phyloP scores from a whole-genome alignment of 2,888 invertebrate species.

The Pristionchus fissidentatus region DNA sequence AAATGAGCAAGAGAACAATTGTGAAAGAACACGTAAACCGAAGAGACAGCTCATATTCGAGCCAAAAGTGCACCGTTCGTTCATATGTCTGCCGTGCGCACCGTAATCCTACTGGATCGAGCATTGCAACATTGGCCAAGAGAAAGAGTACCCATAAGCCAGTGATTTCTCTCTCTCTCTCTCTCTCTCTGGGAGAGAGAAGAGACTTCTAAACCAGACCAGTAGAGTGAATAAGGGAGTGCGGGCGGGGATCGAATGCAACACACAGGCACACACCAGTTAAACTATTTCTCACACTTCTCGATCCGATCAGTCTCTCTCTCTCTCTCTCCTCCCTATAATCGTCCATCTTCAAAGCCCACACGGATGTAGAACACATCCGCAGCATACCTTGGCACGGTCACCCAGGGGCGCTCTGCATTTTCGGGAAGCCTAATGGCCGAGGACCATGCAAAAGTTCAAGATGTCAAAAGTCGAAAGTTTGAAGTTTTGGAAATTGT shows the following conservation, averaged over 20 bases:
- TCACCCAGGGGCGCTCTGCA: too few relatives aligned
- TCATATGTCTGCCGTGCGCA: background rate
- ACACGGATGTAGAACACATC: background rate
- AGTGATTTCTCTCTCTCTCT: slow-evolving; percentile 19
- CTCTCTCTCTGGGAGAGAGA: too few relatives aligned
- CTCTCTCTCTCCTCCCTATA: too few relatives aligned
- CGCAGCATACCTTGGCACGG: too few relatives aligned
- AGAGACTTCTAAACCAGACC: slow-evolving; percentile 14
- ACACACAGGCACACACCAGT: slow-evolving; percentile 8
- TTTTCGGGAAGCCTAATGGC: too few relatives aligned
- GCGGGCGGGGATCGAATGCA: slow-evolving; percentile 21
- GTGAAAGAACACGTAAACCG: background rate
- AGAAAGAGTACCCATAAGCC: slow-evolving; percentile 13
- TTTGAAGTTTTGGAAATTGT: too few relatives aligned
- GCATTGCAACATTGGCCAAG: background rate
- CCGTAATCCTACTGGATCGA: background rate
- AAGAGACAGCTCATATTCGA: background rate
- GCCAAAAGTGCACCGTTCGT: background rate
- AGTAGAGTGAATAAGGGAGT: background rate
- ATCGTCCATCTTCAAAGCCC: slow-evolving; percentile 3
- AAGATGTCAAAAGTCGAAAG: too few relatives aligned
- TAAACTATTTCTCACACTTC: background rate
- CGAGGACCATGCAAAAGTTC: too few relatives aligned
- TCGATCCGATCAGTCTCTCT: background rate
- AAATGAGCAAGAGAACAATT: too few relatives aligned